Percentiles rank a stretch among this genome's conserved stretches.
These are phyloP conservation scores for Pachyseris speciosa DNA, from an alignment of 64 coral and sea anemone genomes.

Conservation along the genomic window DNA sequence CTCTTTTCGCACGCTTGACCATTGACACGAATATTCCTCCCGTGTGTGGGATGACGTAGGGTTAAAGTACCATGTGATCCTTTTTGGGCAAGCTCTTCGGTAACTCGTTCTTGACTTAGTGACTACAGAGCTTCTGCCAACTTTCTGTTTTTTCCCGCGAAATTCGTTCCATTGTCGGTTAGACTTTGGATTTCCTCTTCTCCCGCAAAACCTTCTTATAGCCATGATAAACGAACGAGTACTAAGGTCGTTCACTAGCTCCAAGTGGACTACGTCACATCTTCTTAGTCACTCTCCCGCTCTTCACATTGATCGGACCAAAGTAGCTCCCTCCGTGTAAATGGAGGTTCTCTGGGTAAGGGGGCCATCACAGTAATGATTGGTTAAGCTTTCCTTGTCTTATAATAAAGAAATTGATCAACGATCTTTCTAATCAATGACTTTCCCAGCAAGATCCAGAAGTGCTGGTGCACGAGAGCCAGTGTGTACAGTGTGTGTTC, in stretches of 20 bases:
- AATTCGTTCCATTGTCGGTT: conserved; percentile 36
- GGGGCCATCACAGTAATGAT: neutral
- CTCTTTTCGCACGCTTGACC: conserved; percentile 51
- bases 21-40: conserved; percentile 48
- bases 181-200: conserved; percentile 34
- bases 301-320: conserved; percentile 60
- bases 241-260: conserved; percentile 7
- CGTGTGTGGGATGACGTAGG: neutral
- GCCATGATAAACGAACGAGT: conserved; percentile 39
- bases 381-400: conserved; percentile 19
- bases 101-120: neutral
- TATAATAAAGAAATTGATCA: too few relatives aligned
- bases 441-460: neutral
- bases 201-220: conserved; percentile 21
- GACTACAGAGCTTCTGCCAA: neutral
- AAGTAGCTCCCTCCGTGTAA: conserved; percentile 36
- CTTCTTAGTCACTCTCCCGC: conserved; percentile 45
- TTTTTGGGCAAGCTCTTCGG: neutral
- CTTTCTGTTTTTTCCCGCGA: neutral
- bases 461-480: neutral
- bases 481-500: too few relatives aligned
- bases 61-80: conserved; percentile 34
- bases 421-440: neutral
- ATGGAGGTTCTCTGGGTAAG: conserved; percentile 14
- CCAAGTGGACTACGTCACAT: conserved; percentile 30